Percentiles rank a stretch among this genome's conserved stretches.
Conservation (phyloP, 1,140 invertebrate species). For the Anoplolepis gracilipes region DNA sequence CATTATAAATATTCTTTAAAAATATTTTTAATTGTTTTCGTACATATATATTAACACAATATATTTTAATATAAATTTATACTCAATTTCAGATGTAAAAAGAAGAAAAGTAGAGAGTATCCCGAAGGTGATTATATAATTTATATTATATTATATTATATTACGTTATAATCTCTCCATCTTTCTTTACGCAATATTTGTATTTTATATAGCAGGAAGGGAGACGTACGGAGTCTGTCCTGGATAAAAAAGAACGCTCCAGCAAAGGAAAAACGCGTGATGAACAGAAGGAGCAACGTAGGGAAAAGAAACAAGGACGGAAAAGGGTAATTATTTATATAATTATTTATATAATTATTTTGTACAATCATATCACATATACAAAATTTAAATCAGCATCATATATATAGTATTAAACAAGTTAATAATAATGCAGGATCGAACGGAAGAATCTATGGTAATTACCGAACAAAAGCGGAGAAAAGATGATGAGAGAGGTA, state of each 20-base stretch:
- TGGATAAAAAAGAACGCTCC: slow-evolving; percentile 89
- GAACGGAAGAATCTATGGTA: slow-evolving; percentile 88
- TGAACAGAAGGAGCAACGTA: slow-evolving; percentile 90
- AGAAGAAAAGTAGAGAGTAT: slow-evolving; percentile 92
- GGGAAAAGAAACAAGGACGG: slow-evolving; percentile 91
- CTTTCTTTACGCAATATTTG: slow-evolving; percentile 16
- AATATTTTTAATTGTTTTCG: not conserved
- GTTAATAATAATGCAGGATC: slow-evolving; percentile 86
- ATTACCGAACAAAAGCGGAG: slow-evolving; percentile 90
- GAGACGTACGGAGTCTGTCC: slow-evolving; percentile 86
- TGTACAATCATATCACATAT: not conserved
- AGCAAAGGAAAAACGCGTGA: slow-evolving; percentile 88
- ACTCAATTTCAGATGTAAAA: slow-evolving; percentile 87
- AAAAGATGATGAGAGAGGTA: slow-evolving; percentile 92
- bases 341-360: slow-evolving; percentile 21
- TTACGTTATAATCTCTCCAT: slow-evolving; percentile 30
- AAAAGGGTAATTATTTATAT: slow-evolving; percentile 88
- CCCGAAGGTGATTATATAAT: slow-evolving; percentile 91
- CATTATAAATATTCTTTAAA: slow-evolving; percentile 18
- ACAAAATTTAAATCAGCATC: not conserved
- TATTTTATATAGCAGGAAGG: slow-evolving; percentile 80
- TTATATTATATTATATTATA: too few species aligned
- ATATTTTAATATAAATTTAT: slow-evolving; percentile 58
- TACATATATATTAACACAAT: not conserved
- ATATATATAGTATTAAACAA: slow-evolving; percentile 15